These are phyloP conservation scores for Watersipora subatra DNA, from an alignment of 1,140 invertebrate species.

Conservation along the genomic window DNA sequence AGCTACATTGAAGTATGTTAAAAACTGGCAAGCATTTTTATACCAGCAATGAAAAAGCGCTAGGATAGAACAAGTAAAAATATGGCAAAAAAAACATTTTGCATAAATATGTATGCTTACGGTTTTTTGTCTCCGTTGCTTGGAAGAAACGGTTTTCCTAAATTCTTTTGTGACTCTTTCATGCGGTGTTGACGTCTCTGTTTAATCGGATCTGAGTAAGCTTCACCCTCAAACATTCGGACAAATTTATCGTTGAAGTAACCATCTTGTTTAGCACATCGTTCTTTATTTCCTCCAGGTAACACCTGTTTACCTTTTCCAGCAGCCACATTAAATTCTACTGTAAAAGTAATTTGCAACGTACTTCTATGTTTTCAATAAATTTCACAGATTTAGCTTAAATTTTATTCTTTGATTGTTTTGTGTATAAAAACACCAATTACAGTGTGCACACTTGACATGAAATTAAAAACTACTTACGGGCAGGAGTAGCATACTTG, in stretches of 20 bases:
- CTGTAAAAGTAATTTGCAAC: slow-evolving; percentile 15
- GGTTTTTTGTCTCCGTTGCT: slow-evolving; percentile 33
- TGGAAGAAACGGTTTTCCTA: slow-evolving; percentile 36
- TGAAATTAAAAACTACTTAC: background rate
- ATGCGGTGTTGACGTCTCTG: slow-evolving; percentile 25
- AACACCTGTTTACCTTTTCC: slow-evolving; percentile 37
- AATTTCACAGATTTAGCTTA: too few relatives aligned
- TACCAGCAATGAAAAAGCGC: too few relatives aligned
- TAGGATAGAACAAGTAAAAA: too few relatives aligned
- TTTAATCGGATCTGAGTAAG: slow-evolving; percentile 36
- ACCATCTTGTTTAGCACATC: slow-evolving; percentile 28
- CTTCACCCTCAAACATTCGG: slow-evolving; percentile 34
- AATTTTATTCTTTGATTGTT: too few relatives aligned
- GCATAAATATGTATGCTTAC: too few relatives aligned
- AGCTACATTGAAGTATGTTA: too few relatives aligned
- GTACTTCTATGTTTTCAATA: too few relatives aligned
- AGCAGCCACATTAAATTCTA: slow-evolving; percentile 31
- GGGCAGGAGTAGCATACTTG: slow-evolving; percentile 19
- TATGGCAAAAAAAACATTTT: too few relatives aligned
- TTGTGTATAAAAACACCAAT: too few relatives aligned
- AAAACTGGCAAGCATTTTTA: too few relatives aligned
- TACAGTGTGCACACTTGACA: too few relatives aligned
- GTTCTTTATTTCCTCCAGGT: slow-evolving; percentile 27
- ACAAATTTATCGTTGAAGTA: slow-evolving; percentile 35
- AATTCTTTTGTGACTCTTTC: slow-evolving; percentile 32